Conservation (phyloP, 2,797 vertebrate species). For the Acomys russatus region DNA sequence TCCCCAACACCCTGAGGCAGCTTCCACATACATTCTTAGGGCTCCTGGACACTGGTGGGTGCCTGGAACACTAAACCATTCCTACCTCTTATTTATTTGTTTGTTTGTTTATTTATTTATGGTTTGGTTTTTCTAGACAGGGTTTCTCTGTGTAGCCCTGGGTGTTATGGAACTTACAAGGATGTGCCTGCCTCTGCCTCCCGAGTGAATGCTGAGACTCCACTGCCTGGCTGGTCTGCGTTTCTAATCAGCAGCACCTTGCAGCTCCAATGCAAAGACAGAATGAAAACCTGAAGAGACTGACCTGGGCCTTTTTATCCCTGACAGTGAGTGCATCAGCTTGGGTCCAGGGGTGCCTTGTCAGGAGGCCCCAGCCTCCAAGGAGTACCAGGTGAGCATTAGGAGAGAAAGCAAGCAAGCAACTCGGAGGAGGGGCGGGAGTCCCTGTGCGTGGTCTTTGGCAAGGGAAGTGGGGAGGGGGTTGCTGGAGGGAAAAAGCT, state of each 20-base stretch:
- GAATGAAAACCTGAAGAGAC: not conserved
- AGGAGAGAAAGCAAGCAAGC: not conserved
- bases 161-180: not conserved
- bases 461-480: not conserved
- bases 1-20: not conserved
- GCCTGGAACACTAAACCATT: not conserved
- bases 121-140: not conserved
- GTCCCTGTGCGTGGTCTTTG: not conserved
- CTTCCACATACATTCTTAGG: not conserved
- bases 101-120: too few species aligned
- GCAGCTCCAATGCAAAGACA: not conserved
- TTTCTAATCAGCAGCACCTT: not conserved
- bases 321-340: not conserved
- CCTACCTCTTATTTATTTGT: too few species aligned
- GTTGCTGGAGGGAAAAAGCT: not conserved
- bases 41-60: not conserved
- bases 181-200: not conserved
- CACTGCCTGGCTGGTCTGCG: not conserved
- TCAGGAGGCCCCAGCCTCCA: not conserved
- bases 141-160: not conserved
- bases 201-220: not conserved
- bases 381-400: not conserved
- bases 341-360: not conserved
- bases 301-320: not conserved
- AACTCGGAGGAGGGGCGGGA: too few species aligned